These are phyloP conservation scores for Exaiptasia diaphana DNA, from an alignment of 64 coral and sea anemone genomes.

Conservation along the genomic window DNA sequence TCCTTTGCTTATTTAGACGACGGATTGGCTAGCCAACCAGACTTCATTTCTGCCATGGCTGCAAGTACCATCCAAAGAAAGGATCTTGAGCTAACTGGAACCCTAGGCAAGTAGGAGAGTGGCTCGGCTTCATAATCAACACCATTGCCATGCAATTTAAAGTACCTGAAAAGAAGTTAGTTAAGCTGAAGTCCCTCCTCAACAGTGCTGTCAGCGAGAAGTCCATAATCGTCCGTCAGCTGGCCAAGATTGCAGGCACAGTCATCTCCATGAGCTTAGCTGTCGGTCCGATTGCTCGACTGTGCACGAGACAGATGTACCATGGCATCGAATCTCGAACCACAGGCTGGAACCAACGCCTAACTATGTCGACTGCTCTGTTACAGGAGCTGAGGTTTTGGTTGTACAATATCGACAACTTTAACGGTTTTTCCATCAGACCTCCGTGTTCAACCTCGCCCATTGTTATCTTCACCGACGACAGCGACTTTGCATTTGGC, in stretches of 20 bases:
- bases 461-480: background rate
- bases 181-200: background rate
- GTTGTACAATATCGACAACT: slow-evolving; percentile 58
- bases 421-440: slow-evolving; percentile 62
- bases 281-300: slow-evolving; percentile 47
- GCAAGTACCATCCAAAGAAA: slow-evolving; percentile 6
- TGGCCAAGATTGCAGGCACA: slow-evolving; percentile 42
- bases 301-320: slow-evolving; percentile 46
- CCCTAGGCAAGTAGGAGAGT: slow-evolving; percentile 22
- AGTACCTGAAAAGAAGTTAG: background rate
- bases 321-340: slow-evolving; percentile 23
- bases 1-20: slow-evolving; percentile 40
- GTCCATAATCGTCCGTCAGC: background rate
- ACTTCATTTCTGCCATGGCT: slow-evolving; percentile 1
- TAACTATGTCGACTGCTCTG: background rate
- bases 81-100: background rate
- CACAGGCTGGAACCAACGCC: slow-evolving; percentile 6
- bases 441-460: background rate
- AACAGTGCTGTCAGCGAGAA: background rate
- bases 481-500: slow-evolving; percentile 6
- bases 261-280: slow-evolving; percentile 35
- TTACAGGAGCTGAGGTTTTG: slow-evolving; percentile 49
- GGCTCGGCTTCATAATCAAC: slow-evolving; percentile 19
- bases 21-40: background rate
- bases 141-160: background rate